Evolutionary conservation across 2,888 invertebrate species (phyloP).

Genomic region (Thymelicus lineola): DNA sequence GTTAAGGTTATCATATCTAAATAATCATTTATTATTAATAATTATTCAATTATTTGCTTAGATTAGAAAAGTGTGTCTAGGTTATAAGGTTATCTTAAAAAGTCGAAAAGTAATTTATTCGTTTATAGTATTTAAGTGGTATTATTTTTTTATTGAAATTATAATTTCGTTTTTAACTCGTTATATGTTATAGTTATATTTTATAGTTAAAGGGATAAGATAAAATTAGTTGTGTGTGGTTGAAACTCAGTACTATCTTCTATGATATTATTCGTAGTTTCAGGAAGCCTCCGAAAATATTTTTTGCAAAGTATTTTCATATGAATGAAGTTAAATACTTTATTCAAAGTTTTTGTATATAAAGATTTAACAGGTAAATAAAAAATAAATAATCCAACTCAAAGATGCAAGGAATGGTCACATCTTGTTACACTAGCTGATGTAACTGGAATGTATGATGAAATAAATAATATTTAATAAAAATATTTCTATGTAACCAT

Average conservation of each 20-base stretch:
- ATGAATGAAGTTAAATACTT: too few species aligned
- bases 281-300: slow-evolving; percentile 36
- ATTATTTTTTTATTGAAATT: not conserved
- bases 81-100: not conserved
- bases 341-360: too few species aligned
- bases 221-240: not conserved
- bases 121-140: not conserved
- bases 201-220: too few species aligned
- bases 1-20: too few species aligned
- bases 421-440: slow-evolving; percentile 58
- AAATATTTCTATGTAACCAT: not conserved
- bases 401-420: slow-evolving; percentile 45
- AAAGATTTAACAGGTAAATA: too few species aligned
- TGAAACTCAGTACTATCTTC: slow-evolving; percentile 59
- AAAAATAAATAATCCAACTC: slow-evolving; percentile 21
- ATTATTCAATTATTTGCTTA: not conserved
- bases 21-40: not conserved
- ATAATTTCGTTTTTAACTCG: not conserved
- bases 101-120: slow-evolving; percentile 27
- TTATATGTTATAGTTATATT: not conserved
- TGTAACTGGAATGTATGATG: slow-evolving; percentile 66
- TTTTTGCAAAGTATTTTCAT: too few species aligned
- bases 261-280: slow-evolving; percentile 61
- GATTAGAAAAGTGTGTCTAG: not conserved
- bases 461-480: not conserved